Percentiles rank a stretch among this genome's conserved stretches.
Evolutionary conservation across 2,888 invertebrate species (phyloP).

Genomic region (Yponomeuta evonymella): DNA sequence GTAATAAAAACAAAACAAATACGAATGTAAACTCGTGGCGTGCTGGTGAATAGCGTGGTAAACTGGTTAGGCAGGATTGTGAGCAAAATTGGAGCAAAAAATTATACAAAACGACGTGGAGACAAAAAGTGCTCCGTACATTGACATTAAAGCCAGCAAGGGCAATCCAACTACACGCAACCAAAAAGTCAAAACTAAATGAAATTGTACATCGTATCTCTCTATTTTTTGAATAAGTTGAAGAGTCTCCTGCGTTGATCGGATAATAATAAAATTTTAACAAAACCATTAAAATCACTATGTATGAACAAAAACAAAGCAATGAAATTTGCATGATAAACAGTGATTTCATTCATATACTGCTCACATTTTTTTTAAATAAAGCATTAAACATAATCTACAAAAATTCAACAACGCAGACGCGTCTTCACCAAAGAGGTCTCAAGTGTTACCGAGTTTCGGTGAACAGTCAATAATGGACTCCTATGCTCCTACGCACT

Average conservation of each 20-base stretch:
- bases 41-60: not conserved
- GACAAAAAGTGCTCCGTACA: conserved; percentile 40
- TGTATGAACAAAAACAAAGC: too few relatives aligned
- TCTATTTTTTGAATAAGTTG: not conserved
- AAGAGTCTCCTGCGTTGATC: too few relatives aligned
- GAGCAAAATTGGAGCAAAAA: not conserved
- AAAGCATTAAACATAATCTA: not conserved
- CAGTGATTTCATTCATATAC: too few relatives aligned
- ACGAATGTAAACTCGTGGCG: not conserved
- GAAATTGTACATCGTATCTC: not conserved
- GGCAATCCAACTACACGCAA: conserved; percentile 28
- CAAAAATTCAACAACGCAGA: not conserved
- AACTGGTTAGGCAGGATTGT: not conserved
- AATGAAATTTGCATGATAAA: too few relatives aligned
- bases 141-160: conserved; percentile 59
- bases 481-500: not conserved
- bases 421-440: not conserved
- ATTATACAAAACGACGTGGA: conserved; percentile 10
- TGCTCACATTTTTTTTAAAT: not conserved
- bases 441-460: too few relatives aligned
- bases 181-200: not conserved
- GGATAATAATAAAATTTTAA: too few relatives aligned
- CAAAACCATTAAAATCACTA: too few relatives aligned
- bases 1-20: not conserved
- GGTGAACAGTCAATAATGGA: too few relatives aligned